Base-by-base conservation (phyloP, 1,140 invertebrate genomes). In the Pseudomyrmex flavicornis region DNA sequence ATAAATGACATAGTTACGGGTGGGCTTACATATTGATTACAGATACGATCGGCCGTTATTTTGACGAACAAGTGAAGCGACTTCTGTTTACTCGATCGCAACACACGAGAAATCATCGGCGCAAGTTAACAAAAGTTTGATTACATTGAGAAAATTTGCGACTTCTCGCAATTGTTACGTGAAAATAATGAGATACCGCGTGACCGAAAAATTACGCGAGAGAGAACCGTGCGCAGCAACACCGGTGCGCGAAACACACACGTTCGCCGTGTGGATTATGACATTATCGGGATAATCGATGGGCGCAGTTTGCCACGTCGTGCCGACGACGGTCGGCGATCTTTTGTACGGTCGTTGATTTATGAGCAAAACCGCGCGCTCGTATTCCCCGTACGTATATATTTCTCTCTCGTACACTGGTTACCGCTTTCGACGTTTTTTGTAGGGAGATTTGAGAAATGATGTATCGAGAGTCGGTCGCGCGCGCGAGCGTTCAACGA, bases 271-370 rank as follows among this genome's bases (percentile, higher is more conserved):
- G 59, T 46, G 54, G 75, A 88, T 88, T 87, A 87, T 82, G 75
- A 88, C 85, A 72, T 88, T 88, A 88, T 85, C 82, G 59, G 54
- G 26, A 68, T 76, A 88, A 88, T 87, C 87, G 85, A 88, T 85
- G 85, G 66, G 63, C 77, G 72, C 72, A 87, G 87, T 87, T 88
- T 65, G 85, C 82, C 76, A 82, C 22, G 83, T 82, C 58, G 65
- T 46, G 59, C 75, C 75, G 61, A 72, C 22, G 61, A 72, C 22
- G 61, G 73, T 54, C 50, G 58, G 20, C 22, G 46, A 79, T 79
- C 84, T 88, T 86, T 84, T 83, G 75, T 75, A 46, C 35, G 48
- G 22, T 61, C 46, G 17, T 52, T 87, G 86, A 88, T 88, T 87
- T 88, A 88, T 66, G 86, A 73, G 77, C 56, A 56, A 56, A 87